Evolutionary conservation across 2,888 invertebrate genomes (phyloP).

Genomic region (Didymodactylos carnosus): DNA sequence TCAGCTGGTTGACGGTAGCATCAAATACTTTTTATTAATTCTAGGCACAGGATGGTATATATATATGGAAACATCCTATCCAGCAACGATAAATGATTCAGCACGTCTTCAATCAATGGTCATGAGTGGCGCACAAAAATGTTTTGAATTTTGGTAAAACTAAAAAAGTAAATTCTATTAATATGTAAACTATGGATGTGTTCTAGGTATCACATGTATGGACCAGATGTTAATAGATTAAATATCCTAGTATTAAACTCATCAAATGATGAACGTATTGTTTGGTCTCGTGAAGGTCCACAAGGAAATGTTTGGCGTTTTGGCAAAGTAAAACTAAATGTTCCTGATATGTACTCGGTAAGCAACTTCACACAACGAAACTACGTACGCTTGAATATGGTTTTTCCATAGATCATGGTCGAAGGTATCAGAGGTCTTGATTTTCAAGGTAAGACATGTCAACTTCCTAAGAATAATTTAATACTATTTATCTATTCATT

Average conservation of each 20-base stretch:
- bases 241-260: not conserved
- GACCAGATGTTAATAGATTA: constrained; percentile 18
- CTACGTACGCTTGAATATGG: too few relatives aligned
- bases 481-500: too few relatives aligned
- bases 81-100: constrained; percentile 2
- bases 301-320: constrained; percentile 24
- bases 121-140: not conserved
- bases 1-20: not conserved
- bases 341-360: not conserved
- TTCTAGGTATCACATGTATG: constrained; percentile 18
- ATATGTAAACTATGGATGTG: too few relatives aligned
- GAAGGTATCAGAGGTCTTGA: not conserved
- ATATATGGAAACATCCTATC: constrained; percentile 20
- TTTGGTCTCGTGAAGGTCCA: constrained; percentile 21
- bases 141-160: constrained; percentile 17
- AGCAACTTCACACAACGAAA: too few relatives aligned
- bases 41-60: constrained; percentile 24
- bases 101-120: constrained; percentile 5
- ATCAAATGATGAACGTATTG: constrained; percentile 16
- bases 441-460: too few relatives aligned
- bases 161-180: too few relatives aligned
- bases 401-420: not conserved
- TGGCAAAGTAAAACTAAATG: constrained; percentile 16
- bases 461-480: too few relatives aligned
- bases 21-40: not conserved